Base-by-base conservation (phyloP, 2,888 invertebrate genomes). In the Sminthurinus aureus region DNA sequence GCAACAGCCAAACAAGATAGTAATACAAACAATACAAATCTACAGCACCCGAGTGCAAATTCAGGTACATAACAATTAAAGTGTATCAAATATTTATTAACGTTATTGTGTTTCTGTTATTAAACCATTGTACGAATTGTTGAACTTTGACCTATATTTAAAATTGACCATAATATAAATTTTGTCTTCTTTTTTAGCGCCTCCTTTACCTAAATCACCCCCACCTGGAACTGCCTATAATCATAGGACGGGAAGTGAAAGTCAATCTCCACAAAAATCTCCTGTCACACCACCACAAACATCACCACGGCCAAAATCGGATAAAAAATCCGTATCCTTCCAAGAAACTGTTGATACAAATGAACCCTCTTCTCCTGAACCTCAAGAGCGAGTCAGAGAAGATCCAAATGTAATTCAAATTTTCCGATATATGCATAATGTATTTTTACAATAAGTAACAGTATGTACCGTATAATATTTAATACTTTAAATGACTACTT, bases 351-450 rank as follows among this genome's bases (percentile, higher is more conserved):
- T 88, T 9, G 86, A 85, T 9, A 87, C 88, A 58, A 94, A 95
- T 90, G 94, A 94, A 90, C 91, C 89, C 50, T 85, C 88, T 67
- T 90, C 90, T 71, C 90, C 89, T 86, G 90, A 79, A 88, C 86
- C 86, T 0, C 82, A 91, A 89, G 93, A 91, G 89, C 92, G 93
- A 88, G 93, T 93, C 83, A 91, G 94, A 89, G 96, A 96, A 91
- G 96, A 96, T 92, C 94, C 95, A 80, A 95, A 95, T 90, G 96
- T 96, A 91, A 93, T 85, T 22, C 22, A 76, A 18, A 15, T 4
- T 64, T 18, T 18, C 64, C 9, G 9, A 64, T 12, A 58, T 58
- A 12, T 58, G 58, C 11, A 11, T 12, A 58, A 12, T 58, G 58
- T 11, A 58, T 58, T 58, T 58, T 58, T 58, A 12, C 11, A 58